Evolutionary conservation across 1,140 invertebrate species (phyloP), one percentile per base, ranked within the genome.

Genomic region (Drosophila orosa): DNA sequence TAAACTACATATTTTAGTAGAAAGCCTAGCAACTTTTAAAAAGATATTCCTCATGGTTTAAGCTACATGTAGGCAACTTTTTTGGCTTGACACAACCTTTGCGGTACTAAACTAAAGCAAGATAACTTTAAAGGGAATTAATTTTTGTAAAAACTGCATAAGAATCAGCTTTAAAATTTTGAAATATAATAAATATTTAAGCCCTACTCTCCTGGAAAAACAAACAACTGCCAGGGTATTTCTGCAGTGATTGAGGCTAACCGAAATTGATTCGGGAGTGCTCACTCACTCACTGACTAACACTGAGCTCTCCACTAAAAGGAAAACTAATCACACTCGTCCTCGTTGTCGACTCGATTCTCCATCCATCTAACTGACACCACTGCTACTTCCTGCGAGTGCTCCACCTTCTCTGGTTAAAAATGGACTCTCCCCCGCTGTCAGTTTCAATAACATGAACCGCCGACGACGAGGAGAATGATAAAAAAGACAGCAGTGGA

Each of bases 381-480:
- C 39, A 19, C 61, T 2, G 25, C 44, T n/a, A 13, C 15, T 25
- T 24, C 39, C 40, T 31, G n/a, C 9, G 19, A 17, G 22, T 45
- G 44, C 45, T 25, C 15, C 42, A 62, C 17, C 27, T 31, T 10
- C 12, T 33, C 44, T 35, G 72, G 59, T 57, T 60, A 59, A 78
- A 82, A 68, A 63, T 63, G 52, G 61, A 72, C 52, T 61, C 50
- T 39, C 37, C 40, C 29, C 56, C n/a, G 47, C 81, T 87, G 83
- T 79, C 83, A 86, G 55, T 67, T 62, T 74, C 59, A 87, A 87
- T 82, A 78, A 86, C 75, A 55, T 15, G 57, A 86, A 60, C 45
- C 47, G 68, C 45, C 74, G 22, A 24, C 5, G 12, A 50, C 13
- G 6, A 50, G 25, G 27, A 9, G 37, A 12, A 3, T 19, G 37